Evolutionary conservation across 2,888 invertebrate genomes (phyloP).

Genomic region (Chromoteleia sp.): DNA sequence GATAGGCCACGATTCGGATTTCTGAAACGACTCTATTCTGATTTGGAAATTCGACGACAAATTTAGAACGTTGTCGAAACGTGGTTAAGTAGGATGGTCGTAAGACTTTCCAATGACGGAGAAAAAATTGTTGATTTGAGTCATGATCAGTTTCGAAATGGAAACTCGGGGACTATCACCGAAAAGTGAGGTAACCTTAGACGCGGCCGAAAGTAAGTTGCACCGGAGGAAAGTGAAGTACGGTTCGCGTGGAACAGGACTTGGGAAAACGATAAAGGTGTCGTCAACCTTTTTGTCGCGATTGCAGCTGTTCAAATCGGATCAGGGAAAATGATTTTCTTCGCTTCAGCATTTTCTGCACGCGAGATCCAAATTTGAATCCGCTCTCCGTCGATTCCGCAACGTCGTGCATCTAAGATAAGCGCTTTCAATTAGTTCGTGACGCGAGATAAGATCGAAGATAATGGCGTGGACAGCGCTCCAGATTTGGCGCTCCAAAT

Average conservation of each 20-base stretch:
- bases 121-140: conserved; percentile 12
- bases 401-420: too few species aligned
- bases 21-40: not conserved
- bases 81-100: not conserved
- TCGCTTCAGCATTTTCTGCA: too few species aligned
- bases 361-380: not conserved
- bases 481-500: conserved; percentile 77
- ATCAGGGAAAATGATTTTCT: too few species aligned
- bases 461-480: conserved; percentile 56
- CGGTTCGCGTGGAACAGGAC: conserved; percentile 63
- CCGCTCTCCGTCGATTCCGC: too few species aligned
- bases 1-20: not conserved
- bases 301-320: too few species aligned
- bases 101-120: not conserved
- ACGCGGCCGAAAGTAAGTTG: conserved; percentile 73
- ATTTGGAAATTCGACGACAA: not conserved
- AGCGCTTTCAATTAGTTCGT: conserved; percentile 9
- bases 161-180: conserved; percentile 22
- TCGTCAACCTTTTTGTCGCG: too few species aligned
- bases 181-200: conserved; percentile 29
- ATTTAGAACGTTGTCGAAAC: conserved; percentile 1
- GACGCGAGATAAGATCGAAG: conserved; percentile 25
- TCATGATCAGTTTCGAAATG: conserved; percentile 28
- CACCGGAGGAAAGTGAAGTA: conserved; percentile 73
- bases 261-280: too few species aligned